Percentiles rank a stretch among this genome's conserved stretches.
Conservation (phyloP, 1,140 invertebrate species). For the Lepidostoma basale region DNA sequence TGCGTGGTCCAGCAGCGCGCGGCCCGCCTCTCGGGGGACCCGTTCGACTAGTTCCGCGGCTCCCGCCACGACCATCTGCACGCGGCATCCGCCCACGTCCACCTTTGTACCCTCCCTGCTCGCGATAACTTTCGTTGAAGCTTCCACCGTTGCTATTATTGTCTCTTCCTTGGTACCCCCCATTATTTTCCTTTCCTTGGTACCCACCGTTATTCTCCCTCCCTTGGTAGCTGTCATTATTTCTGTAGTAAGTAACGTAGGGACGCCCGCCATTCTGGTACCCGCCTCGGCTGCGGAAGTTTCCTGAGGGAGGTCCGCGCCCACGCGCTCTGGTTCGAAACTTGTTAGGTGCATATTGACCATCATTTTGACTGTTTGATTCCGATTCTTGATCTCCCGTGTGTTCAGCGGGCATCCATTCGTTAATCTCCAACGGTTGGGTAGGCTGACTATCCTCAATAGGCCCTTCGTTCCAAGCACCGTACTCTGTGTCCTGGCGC, state of each 20-base stretch:
- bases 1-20: conserved; percentile 46
- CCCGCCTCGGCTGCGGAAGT: conserved; percentile 34
- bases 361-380: conserved; percentile 18
- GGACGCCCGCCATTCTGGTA: conserved; percentile 36
- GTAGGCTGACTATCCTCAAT: conserved; percentile 15
- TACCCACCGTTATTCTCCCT: conserved; percentile 46
- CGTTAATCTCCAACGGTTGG: conserved; percentile 38
- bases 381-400: conserved; percentile 1
- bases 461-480: conserved; percentile 9
- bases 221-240: conserved; percentile 40
- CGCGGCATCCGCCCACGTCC: conserved; percentile 49
- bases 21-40: conserved; percentile 42
- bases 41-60: conserved; percentile 23
- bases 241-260: conserved; percentile 34
- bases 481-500: conserved; percentile 16
- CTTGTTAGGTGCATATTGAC: conserved; percentile 23
- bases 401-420: conserved; percentile 37
- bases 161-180: conserved; percentile 45
- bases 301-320: conserved; percentile 18
- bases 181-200: too few relatives aligned
- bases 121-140: conserved; percentile 54
- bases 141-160: conserved; percentile 39
- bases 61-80: conserved; percentile 38
- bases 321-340: conserved; percentile 37
- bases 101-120: conserved; percentile 53